A percentile compares a stretch with the other conserved stretches of the same genome.
Evolutionary conservation across 2,888 invertebrate genomes (phyloP).

Genomic region (Eilema depressum): DNA sequence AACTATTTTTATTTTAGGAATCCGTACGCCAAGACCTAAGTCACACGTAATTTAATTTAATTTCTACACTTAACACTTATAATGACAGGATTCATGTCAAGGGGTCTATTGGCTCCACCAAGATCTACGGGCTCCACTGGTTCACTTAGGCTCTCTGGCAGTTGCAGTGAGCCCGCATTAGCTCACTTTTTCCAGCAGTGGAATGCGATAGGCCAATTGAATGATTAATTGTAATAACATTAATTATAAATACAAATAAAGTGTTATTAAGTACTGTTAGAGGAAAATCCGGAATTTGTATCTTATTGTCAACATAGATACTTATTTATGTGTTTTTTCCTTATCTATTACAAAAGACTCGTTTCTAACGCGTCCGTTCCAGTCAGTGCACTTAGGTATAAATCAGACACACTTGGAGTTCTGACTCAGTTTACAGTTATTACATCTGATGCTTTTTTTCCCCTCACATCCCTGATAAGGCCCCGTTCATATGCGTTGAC

Average conservation of each 20-base stretch:
- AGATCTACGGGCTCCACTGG: too few species aligned
- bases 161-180: too few species aligned
- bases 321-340: not conserved
- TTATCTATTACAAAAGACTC: not conserved
- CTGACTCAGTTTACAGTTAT: slow-evolving; percentile 4
- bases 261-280: not conserved
- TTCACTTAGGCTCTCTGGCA: too few species aligned
- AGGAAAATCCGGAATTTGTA: not conserved
- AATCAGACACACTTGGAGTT: slow-evolving; percentile 1
- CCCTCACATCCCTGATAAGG: not conserved
- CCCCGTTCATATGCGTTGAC: not conserved
- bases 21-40: not conserved
- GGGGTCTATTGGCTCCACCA: too few species aligned
- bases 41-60: too few species aligned
- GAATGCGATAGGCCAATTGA: too few species aligned
- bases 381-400: not conserved
- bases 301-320: not conserved
- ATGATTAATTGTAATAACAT: too few species aligned
- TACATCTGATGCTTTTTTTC: not conserved
- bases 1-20: not conserved
- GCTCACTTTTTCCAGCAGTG: too few species aligned
- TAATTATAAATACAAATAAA: too few species aligned
- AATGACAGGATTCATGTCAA: too few species aligned
- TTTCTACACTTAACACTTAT: not conserved
- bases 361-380: not conserved